Evolutionary conservation across 2,113 vertebrate species (phyloP), one percentile per base, ranked within the genome.

Genomic region (Xiphophorus hellerii): DNA sequence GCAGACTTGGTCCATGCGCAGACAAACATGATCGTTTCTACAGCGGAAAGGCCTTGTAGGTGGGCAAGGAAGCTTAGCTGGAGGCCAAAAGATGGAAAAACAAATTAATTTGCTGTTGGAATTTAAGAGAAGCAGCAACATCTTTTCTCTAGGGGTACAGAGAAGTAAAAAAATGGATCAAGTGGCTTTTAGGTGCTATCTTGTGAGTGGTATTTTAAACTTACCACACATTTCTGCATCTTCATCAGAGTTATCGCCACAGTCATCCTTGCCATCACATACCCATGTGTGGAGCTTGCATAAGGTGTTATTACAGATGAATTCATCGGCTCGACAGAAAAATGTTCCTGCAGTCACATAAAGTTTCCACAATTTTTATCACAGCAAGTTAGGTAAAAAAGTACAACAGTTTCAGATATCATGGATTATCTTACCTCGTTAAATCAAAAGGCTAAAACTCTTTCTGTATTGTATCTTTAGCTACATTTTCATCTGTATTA

Each of bases 261-360:
- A 99, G 82, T 99, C 97, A 65, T 99, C 97, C 85, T 97, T 97
- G n/a, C 98, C 98, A 69, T 99, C 97, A 90, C 98, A 99, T 78
- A 98, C 95, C 97, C 97, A 99, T 61, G 95, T 94, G 82, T 96
- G 95, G 5, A 99, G 95, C 87, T 98, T 99, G 92, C 98, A 99
- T 74, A 99, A 94, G 3, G 97, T 97, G 92, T 99, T 99, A 93
- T 98, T 99, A 92, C 98, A 99, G 80, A 97, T 91, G 89, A 98
- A 99, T 70, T 99, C 98, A 92, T 99, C 98, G 2, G 95, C 88
- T 84, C 96, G 96, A 82, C 98, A 99, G 91, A 97, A 97, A 86
- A 96, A 96, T 82, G 89, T 84, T 84, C 96, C 90, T 94, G 90
- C 35, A 91, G 87, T 84, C 27, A 86, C 31, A 74, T 63, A 77